phyloP scores from a whole-genome alignment of 2,797 vertebrate species.

The Serranus cabrilla region DNA sequence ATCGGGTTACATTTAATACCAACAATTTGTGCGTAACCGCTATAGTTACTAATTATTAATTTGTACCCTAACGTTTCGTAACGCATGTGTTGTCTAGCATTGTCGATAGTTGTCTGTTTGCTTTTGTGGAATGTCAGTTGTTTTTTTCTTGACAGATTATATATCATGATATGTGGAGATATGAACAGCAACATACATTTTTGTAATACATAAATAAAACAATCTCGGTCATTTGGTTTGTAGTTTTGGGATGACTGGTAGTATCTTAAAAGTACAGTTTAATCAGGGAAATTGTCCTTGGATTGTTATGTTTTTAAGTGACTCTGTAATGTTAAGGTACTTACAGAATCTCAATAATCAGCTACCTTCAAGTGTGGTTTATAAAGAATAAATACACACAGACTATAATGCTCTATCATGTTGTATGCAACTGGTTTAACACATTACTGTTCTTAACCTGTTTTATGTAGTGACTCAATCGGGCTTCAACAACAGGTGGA shows the following conservation, averaged over 20 bases:
- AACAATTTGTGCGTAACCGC: neutral
- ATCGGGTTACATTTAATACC: neutral
- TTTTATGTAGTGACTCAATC: conserved; percentile 87
- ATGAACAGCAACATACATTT: too few species aligned
- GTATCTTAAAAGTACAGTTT: too few species aligned
- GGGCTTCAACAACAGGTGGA: conserved; percentile 91
- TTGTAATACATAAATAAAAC: too few species aligned
- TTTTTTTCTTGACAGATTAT: too few species aligned
- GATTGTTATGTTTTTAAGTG: too few species aligned
- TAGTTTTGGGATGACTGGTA: neutral
- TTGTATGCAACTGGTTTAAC: neutral
- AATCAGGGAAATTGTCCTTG: neutral
- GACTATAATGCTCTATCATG: neutral
- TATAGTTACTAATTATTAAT: neutral
- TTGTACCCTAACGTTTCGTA: neutral
- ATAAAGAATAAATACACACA: neutral
- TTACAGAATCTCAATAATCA: neutral
- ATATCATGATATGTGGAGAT: too few species aligned
- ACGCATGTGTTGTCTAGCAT: neutral
- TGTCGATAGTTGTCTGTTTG: too few species aligned
- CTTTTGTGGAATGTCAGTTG: too few species aligned
- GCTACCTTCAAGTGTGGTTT: too few species aligned
- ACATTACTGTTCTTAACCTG: neutral
- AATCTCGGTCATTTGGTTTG: too few species aligned
- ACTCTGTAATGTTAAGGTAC: neutral